A percentile compares a stretch with the other conserved stretches of the same genome.
Conservation (phyloP, 2,888 invertebrate species). For the Drosophila pegasa region DNA sequence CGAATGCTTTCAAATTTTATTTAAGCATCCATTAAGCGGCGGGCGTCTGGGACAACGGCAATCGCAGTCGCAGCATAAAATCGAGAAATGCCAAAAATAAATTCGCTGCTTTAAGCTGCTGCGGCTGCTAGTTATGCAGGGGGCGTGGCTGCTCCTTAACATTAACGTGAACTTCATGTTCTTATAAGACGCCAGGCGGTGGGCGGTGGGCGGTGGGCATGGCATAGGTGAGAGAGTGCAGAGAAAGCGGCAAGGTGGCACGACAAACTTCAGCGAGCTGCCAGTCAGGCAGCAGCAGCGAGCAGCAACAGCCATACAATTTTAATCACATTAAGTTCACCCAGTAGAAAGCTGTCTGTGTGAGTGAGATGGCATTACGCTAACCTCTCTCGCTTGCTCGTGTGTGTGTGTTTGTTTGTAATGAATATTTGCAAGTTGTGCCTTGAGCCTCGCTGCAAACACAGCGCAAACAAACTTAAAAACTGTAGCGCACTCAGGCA, state of each 20-base stretch:
- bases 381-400: slow-evolving; percentile 11
- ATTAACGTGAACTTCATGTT: slow-evolving; percentile 38
- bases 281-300: not conserved
- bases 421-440: slow-evolving; percentile 71
- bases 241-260: slow-evolving; percentile 41
- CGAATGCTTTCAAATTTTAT: slow-evolving; percentile 76
- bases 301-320: slow-evolving; percentile 64
- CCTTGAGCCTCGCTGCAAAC: slow-evolving; percentile 62
- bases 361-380: slow-evolving; percentile 23
- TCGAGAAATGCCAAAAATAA: slow-evolving; percentile 74
- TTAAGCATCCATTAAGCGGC: slow-evolving; percentile 74
- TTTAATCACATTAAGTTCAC: slow-evolving; percentile 77
- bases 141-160: slow-evolving; percentile 34
- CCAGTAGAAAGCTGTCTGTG: slow-evolving; percentile 32
- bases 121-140: slow-evolving; percentile 37
- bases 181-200: slow-evolving; percentile 27
- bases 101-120: slow-evolving; percentile 70
- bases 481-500: slow-evolving; percentile 79
- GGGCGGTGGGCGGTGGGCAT: slow-evolving; percentile 16
- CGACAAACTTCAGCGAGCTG: slow-evolving; percentile 16
- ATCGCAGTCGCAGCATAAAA: slow-evolving; percentile 73
- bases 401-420: slow-evolving; percentile 45
- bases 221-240: slow-evolving; percentile 58
- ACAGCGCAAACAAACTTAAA: slow-evolving; percentile 78
- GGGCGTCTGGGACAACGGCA: slow-evolving; percentile 40